Conservation (phyloP, 2,797 vertebrate species). For the Bovichtus diacanthus region DNA sequence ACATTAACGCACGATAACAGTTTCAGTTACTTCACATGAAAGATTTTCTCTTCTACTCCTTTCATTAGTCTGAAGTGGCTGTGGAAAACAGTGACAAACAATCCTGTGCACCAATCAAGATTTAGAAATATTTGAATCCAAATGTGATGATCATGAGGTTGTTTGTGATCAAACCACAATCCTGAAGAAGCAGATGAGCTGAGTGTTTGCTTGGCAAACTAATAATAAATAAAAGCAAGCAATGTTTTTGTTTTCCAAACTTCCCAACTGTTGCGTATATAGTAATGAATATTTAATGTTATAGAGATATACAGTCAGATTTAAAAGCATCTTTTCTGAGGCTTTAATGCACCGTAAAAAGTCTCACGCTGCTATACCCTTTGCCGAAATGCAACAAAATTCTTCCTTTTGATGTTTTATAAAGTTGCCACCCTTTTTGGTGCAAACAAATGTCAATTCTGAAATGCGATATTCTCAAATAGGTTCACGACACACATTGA, state of each 20-base stretch:
- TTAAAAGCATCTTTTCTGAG: neutral
- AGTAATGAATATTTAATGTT: slow-evolving; percentile 16
- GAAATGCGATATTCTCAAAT: slow-evolving; percentile 1
- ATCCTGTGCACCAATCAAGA: neutral
- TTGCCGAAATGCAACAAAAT: neutral
- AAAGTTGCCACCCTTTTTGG: slow-evolving; percentile 4
- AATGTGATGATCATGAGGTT: neutral
- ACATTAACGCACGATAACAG: neutral
- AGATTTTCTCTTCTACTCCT: neutral
- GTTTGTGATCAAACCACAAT: neutral
- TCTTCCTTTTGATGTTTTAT: slow-evolving; percentile 15
- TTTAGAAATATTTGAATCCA: neutral
- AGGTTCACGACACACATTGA: neutral
- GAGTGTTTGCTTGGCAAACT: neutral
- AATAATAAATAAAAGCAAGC: neutral
- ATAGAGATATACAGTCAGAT: neutral
- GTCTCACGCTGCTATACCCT: neutral
- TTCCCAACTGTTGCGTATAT: neutral
- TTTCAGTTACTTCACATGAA: neutral
- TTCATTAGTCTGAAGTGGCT: neutral
- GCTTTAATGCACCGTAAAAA: neutral
- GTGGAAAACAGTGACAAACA: neutral
- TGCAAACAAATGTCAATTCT: slow-evolving; percentile 34
- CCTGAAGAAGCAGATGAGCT: neutral
- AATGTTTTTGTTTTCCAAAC: neutral